Evolutionary conservation across 2,888 invertebrate genomes (phyloP), one percentile per base, ranked within the genome.

Genomic region (Drosophila diplacantha): DNA sequence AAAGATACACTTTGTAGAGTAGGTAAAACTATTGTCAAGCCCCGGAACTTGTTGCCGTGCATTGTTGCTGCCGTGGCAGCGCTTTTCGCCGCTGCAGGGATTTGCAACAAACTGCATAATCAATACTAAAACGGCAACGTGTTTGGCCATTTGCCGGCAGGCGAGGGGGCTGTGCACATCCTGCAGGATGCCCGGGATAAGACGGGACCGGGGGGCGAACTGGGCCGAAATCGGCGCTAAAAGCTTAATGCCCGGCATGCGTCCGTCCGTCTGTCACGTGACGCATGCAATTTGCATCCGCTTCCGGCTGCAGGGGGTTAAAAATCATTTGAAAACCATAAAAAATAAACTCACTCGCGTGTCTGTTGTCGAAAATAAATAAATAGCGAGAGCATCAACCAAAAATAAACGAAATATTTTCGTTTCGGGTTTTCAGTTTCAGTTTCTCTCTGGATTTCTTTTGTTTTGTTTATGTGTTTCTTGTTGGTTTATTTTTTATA

Each of bases 261-360:
- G 83, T 72, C 58, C 34, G 65, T 52, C 68, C 70, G 81, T 72
- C 72, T 83, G 81, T 76, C 81, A 81, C 80, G 83, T 84, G 85
- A 81, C 83, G 84, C 84, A 82, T 85, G 85, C 86, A 85, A 86
- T 85, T 85, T 84, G 85, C 86, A 85, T 85, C 85, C 86, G 85
- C 79, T 85, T 81, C 86, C 85, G 86, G 86, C 83, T 64, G 78
- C 74, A 66, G 68, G 68, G 81, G 81, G 80, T 68, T 82, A 74
- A 81, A 80, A 81, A 81, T 82, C 81, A 84, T 83, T 83, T 83
- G 81, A 79, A 84, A 83, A 84, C 82, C 84, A 81, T 83, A 83
- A 83, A 82, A 83, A 82, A 75, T 82, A 82, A 61, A 61, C 61
- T 61, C 60, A 78, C 83, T 74, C 81, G 73, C 73, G 80, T 79